Percentiles rank a stretch among this genome's conserved stretches.
These are phyloP conservation scores for Zaprionus taronus DNA, from an alignment of 1,140 invertebrate genomes.

Conservation along the genomic window DNA sequence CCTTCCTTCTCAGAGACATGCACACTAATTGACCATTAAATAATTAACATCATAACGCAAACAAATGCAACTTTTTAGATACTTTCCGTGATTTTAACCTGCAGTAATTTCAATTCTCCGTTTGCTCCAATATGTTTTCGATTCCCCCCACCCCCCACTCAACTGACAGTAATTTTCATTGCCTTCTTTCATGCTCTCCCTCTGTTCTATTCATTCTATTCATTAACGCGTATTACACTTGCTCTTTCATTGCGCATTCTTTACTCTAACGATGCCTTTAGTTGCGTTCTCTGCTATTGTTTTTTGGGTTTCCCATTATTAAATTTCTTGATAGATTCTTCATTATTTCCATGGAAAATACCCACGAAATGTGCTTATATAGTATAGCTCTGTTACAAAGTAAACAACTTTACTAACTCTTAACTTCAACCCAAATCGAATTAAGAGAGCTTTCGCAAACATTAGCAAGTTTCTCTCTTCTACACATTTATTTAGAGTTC, in stretches of 20 bases:
- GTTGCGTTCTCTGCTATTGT: background rate
- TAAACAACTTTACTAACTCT: background rate
- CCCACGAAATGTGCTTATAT: no score
- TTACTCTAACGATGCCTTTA: background rate
- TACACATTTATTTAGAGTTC: background rate
- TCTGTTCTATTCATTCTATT: background rate
- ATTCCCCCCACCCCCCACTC: background rate
- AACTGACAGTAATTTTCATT: background rate
- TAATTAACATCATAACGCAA: slow-evolving; percentile 59
- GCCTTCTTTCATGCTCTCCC: background rate
- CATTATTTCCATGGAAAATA: background rate
- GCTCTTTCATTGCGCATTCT: slow-evolving; percentile 2
- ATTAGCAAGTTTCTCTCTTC: background rate
- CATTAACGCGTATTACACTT: background rate
- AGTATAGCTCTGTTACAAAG: background rate
- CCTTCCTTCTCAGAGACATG: slow-evolving; percentile 1
- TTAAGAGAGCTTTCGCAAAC: background rate
- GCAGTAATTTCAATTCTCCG: slow-evolving; percentile 25
- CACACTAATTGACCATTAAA: slow-evolving; percentile 68
- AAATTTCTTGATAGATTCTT: slow-evolving; percentile 17
- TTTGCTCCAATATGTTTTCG: slow-evolving; percentile 8
- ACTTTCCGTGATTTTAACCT: slow-evolving; percentile 3
- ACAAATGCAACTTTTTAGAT: slow-evolving; percentile 17
- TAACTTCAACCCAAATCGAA: background rate
- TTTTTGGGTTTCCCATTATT: slow-evolving; percentile 20